Evolutionary conservation across 1,140 invertebrate genomes (phyloP).

Genomic region (Nasonia longicornis): DNA sequence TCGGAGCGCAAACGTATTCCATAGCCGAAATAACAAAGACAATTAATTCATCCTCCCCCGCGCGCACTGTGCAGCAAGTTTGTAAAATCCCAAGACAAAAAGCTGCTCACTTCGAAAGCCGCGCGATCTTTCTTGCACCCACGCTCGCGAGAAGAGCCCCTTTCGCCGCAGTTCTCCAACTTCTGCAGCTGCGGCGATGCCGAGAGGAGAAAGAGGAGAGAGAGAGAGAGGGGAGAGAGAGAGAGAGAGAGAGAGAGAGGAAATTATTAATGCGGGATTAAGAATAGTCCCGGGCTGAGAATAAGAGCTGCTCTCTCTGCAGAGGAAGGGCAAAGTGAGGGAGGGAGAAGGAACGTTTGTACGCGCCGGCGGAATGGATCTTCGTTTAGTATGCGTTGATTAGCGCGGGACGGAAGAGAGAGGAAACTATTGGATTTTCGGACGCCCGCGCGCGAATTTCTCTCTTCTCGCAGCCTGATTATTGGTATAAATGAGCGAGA

Average conservation of each 20-base stretch:
- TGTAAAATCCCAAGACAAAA: slow-evolving; percentile 14
- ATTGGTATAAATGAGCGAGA: background rate
- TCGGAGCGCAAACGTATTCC: too few species aligned
- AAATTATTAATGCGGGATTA: slow-evolving; percentile 44
- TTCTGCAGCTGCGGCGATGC: background rate
- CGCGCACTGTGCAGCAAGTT: background rate
- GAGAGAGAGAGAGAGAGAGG: background rate
- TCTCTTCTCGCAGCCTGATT: background rate
- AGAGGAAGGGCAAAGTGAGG: background rate
- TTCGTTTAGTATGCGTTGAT: slow-evolving; percentile 26
- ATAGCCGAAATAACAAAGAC: background rate
- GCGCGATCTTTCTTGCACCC: background rate
- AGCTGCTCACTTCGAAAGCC: slow-evolving; percentile 4
- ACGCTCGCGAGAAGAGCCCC: background rate
- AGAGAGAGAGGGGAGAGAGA: background rate
- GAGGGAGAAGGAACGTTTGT: background rate
- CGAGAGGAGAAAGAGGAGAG: background rate
- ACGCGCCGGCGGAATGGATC: background rate
- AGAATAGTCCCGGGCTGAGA: slow-evolving; percentile 20
- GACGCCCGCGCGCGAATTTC: background rate
- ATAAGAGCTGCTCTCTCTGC: background rate
- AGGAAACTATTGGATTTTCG: too few species aligned
- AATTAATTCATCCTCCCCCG: background rate
- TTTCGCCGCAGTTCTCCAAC: background rate
- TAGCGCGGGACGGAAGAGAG: background rate